These are phyloP conservation scores for Rhingia campestris DNA, from an alignment of 2,888 invertebrate genomes.

Conservation along the genomic window DNA sequence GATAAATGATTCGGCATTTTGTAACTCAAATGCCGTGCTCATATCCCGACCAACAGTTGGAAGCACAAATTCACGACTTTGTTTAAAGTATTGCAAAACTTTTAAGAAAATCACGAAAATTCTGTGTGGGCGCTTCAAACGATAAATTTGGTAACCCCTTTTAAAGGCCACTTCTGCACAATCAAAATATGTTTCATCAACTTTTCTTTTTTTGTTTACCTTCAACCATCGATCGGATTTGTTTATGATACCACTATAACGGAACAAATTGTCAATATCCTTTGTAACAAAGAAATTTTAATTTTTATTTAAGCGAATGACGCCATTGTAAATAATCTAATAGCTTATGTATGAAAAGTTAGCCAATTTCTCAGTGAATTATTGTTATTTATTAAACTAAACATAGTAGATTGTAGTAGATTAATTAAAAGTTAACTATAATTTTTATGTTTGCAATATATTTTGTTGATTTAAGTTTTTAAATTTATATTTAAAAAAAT, in stretches of 20 bases:
- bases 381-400: slow-evolving; percentile 64
- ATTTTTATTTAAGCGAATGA: neutral
- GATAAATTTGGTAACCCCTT: too few species aligned
- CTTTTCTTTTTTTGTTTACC: too few species aligned
- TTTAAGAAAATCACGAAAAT: too few species aligned
- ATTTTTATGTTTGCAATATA: slow-evolving; percentile 46
- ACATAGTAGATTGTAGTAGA: slow-evolving; percentile 37
- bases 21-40: too few species aligned
- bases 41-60: too few species aligned
- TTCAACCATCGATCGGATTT: too few species aligned
- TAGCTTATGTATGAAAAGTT: slow-evolving; percentile 8
- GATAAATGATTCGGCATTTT: too few species aligned
- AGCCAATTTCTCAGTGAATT: slow-evolving; percentile 37
- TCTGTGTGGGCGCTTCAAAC: neutral
- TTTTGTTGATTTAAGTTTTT: slow-evolving; percentile 56
- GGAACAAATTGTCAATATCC: slow-evolving; percentile 4
- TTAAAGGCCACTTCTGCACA: too few species aligned
- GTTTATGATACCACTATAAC: neutral
- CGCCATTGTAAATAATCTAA: slow-evolving; percentile 50
- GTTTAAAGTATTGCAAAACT: too few species aligned
- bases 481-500: slow-evolving; percentile 40
- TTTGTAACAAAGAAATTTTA: slow-evolving; percentile 17
- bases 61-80: too few species aligned
- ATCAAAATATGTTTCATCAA: too few species aligned
- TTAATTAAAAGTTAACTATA: slow-evolving; percentile 50